Percentiles rank a stretch among this genome's conserved stretches.
Evolutionary conservation across 2,113 vertebrate species (phyloP).

Genomic region (Phylloscopus whistleri): DNA sequence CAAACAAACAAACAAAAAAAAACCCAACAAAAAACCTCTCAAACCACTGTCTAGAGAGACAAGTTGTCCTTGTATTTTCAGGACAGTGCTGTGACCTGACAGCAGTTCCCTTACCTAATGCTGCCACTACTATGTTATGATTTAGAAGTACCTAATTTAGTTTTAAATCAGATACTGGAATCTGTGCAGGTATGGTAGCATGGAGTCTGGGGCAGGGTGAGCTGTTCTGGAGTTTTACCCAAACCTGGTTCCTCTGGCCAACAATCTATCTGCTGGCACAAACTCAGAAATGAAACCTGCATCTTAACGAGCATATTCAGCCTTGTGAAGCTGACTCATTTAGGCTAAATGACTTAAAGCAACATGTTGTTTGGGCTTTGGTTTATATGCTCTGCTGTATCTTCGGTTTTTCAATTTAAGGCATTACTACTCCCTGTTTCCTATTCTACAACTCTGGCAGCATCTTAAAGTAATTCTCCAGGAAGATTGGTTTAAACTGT

Average conservation of each 20-base stretch:
- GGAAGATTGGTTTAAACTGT: neutral
- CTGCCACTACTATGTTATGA: neutral
- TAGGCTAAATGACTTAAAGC: neutral
- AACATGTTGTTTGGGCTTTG: neutral
- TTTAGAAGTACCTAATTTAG: neutral
- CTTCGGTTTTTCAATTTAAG: neutral
- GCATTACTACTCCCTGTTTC: neutral
- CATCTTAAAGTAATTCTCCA: neutral
- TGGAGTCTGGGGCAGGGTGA: neutral
- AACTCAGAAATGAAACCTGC: neutral
- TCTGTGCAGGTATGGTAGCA: neutral
- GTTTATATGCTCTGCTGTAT: neutral
- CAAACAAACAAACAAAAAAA: no score
- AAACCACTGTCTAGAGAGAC: neutral
- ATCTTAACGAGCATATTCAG: neutral
- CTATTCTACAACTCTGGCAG: neutral
- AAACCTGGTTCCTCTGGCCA: neutral
- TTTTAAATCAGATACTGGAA: neutral
- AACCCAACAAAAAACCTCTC: neutral
- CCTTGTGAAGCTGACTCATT: conserved; percentile 15
- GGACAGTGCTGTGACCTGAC: neutral
- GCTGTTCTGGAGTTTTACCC: neutral
- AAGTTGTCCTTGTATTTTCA: neutral
- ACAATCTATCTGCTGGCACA: neutral
- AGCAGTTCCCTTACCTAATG: neutral